Evolutionary conservation across 35 echinoderm and acorn worm species (phyloP), one percentile per base, ranked within the genome.

Genomic region (Eucidaris tribuloides): DNA sequence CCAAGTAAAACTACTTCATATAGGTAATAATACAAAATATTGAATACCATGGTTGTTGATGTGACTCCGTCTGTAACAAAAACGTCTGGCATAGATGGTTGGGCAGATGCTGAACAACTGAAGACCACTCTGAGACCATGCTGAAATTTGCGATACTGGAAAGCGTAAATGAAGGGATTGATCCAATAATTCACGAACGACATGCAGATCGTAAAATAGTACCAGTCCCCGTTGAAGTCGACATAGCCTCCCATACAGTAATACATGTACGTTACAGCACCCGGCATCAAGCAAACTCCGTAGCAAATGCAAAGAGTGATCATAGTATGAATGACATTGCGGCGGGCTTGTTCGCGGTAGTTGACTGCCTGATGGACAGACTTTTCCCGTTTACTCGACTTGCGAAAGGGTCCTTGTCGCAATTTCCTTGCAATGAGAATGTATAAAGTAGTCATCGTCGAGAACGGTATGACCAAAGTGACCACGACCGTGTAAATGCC

Each of bases 111-210:
- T n/a, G n/a, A n/a, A n/a, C n/a, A n/a, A n/a, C 68, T n/a, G 40
- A 74, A 74, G 28, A 74, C 0, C 37, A 42, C 37, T 36, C 14
- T 44, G 7, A 74, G 44, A 38, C 86, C 92, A 14, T 81, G 33
- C n/a, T 78, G 82, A 77, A 95, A 95, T 19, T 77, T 58, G 19
- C 66, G 70, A 43, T 90, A 95, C 57, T 95, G 66, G 28, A 90
- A 86, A 43, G 82, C 56, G 41, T 95, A 95, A 14, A 95, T 90
- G 48, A 95, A 80, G 4, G 92, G 92, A 60, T 95, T 90, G 58
- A 82, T 76, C 33, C 87, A 90, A 81, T 90, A 90, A 43, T 95
- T 95, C 23, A 81, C 77, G 42, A 86, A 86, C 15, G 87, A 87
- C 2, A 90, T 42, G 3, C 50, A 71, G 11, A 90, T 78, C 2